Evolutionary conservation across 2,113 vertebrate species (phyloP).

Genomic region (Pachyramphus minor): DNA sequence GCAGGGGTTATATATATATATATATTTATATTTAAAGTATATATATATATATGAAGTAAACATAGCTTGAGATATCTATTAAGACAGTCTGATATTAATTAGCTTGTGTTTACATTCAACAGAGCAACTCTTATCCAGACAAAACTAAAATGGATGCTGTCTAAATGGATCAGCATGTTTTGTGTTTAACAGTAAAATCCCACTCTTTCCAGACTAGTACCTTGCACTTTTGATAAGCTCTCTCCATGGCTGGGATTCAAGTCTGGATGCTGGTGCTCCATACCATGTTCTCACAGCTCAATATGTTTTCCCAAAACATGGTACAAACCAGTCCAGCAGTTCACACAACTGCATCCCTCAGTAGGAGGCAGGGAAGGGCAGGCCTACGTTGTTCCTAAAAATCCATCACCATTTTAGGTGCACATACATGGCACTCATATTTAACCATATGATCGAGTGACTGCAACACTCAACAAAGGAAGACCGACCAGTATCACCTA

Average conservation of each 20-base stretch:
- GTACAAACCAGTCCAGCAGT: neutral
- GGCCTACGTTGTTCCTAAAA: neutral
- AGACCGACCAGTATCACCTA: neutral
- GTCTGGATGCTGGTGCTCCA: neutral
- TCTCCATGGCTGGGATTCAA: neutral
- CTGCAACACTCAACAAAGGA: neutral
- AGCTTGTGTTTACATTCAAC: neutral
- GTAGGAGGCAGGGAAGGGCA: neutral
- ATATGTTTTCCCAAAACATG: neutral
- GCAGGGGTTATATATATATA: too few relatives aligned
- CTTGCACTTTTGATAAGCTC: neutral
- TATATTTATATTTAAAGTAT: neutral
- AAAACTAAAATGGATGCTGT: neutral
- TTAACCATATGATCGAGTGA: neutral
- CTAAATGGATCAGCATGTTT: neutral
- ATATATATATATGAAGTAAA: neutral
- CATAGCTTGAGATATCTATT: neutral
- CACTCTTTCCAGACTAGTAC: neutral
- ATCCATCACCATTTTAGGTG: neutral
- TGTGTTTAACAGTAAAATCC: neutral
- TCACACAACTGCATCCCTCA: fast-evolving
- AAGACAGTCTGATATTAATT: neutral
- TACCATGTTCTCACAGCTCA: neutral
- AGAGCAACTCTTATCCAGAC: neutral
- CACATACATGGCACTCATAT: neutral